Evolutionary conservation across 2,888 invertebrate species (phyloP).

Genomic region (Capitulum mitella): DNA sequence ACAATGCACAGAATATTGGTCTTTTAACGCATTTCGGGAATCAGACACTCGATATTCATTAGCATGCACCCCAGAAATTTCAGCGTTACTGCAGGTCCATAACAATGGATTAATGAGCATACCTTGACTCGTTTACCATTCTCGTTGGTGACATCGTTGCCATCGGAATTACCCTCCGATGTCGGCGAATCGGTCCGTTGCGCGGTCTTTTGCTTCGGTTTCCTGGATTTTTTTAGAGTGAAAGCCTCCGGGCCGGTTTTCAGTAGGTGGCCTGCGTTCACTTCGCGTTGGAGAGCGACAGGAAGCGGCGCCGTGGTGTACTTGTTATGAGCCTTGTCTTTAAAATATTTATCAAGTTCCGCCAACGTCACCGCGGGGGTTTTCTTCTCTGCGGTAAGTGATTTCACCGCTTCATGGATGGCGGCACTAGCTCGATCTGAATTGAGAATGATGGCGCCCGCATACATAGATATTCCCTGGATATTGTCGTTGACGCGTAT

Average conservation of each 20-base stretch:
- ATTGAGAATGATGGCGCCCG: slow-evolving; percentile 47
- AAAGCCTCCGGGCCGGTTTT: slow-evolving; percentile 37
- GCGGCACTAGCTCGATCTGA: slow-evolving; percentile 49
- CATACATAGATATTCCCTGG: slow-evolving; percentile 49
- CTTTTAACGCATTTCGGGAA: no score
- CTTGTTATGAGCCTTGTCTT: slow-evolving; percentile 56
- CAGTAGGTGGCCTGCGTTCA: slow-evolving; percentile 59
- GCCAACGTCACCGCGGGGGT: slow-evolving; percentile 63
- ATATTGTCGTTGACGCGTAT: neutral
- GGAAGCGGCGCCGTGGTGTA: slow-evolving; percentile 51
- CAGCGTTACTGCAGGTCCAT: no score
- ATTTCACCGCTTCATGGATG: slow-evolving; percentile 57
- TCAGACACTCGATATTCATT: no score
- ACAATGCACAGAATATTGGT: no score
- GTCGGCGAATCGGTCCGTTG: neutral
- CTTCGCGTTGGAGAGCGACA: slow-evolving; percentile 60
- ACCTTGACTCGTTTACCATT: slow-evolving; percentile 40
- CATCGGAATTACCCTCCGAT: neutral
- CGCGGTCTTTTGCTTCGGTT: neutral
- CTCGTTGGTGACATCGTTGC: slow-evolving; percentile 38
- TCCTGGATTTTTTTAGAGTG: neutral
- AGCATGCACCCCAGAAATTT: no score
- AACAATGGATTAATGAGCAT: no score
- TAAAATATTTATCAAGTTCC: slow-evolving; percentile 58
- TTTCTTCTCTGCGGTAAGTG: slow-evolving; percentile 58